These are phyloP conservation scores for Apogon talboti DNA, from an alignment of 2,797 vertebrate genomes.

Conservation along the genomic window DNA sequence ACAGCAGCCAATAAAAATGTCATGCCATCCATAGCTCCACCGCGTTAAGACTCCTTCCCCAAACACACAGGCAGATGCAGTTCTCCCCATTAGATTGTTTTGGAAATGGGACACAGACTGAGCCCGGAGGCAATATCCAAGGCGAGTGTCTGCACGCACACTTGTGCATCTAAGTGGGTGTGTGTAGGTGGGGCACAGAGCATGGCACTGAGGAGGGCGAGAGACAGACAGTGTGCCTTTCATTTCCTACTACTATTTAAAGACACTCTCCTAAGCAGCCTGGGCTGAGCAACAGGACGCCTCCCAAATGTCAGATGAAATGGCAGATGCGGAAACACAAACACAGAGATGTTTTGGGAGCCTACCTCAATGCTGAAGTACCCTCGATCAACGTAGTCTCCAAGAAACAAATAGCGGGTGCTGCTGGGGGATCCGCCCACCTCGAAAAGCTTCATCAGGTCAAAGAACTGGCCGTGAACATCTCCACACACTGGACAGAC, in stretches of 20 bases:
- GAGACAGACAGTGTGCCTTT: constrained; percentile 44
- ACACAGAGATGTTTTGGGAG: constrained; percentile 5
- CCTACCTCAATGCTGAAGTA: constrained; percentile 99
- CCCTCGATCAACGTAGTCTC: constrained; percentile 98
- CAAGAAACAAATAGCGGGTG: constrained; percentile 97
- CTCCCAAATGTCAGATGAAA: constrained; percentile 52
- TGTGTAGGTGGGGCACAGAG: constrained; percentile 5
- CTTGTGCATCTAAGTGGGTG: constrained; percentile 1
- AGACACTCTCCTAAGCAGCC: constrained; percentile 28
- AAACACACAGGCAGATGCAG: constrained; percentile 17
- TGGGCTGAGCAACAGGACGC: constrained; percentile 17
- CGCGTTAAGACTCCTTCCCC: constrained; percentile 4
- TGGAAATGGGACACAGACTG: constrained; percentile 25
- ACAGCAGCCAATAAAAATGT: constrained; percentile 30
- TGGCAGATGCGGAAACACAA: constrained; percentile 34
- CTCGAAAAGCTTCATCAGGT: constrained; percentile 99
- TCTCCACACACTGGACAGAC: constrained; percentile 92
- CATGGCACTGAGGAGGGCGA: constrained; percentile 18
- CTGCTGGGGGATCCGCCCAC: constrained; percentile 93
- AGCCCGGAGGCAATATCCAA: constrained; percentile 20
- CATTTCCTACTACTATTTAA: constrained; percentile 56
- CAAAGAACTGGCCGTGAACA: constrained; percentile 98
- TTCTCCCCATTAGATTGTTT: constrained; percentile 22
- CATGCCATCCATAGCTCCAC: constrained; percentile 17
- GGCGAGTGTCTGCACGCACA: constrained; percentile 5